Percentiles rank a stretch among this genome's conserved stretches.
These are phyloP conservation scores for Phrynocephalus versicolor DNA, from an alignment of 2,113 vertebrate genomes.

Conservation along the genomic window DNA sequence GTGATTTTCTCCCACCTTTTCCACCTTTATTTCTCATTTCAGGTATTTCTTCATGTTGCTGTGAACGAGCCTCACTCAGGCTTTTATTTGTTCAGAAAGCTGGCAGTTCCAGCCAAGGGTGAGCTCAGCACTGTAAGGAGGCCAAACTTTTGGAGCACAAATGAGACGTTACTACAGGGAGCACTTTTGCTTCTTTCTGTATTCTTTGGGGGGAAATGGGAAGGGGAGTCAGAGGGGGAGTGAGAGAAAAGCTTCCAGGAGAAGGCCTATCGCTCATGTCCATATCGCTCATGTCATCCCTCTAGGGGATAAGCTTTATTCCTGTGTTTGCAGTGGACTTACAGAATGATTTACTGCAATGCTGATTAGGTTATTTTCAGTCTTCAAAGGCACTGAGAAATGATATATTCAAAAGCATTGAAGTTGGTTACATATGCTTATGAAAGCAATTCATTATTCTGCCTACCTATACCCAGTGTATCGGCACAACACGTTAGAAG, in stretches of 20 bases:
- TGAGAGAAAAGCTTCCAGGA: fast-evolving
- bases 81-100: neutral
- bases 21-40: neutral
- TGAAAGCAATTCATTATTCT: constrained; percentile 61
- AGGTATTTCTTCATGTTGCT: neutral
- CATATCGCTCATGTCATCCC: too few relatives aligned
- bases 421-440: neutral
- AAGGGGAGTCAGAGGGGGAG: neutral
- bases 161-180: neutral
- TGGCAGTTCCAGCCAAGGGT: neutral
- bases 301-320: neutral
- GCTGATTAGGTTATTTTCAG: constrained; percentile 50
- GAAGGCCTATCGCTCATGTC: fast-evolving
- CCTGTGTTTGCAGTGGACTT: neutral
- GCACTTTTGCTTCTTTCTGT: neutral
- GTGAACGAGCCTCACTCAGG: neutral
- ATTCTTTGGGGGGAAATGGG: neutral
- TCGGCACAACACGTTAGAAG: constrained; percentile 24
- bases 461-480: constrained; percentile 47
- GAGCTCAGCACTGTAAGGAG: neutral
- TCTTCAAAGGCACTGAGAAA: constrained; percentile 32
- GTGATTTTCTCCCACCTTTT: neutral
- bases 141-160: neutral
- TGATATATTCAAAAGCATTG: constrained; percentile 27
- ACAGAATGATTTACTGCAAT: neutral